These are phyloP conservation scores for Anolis apletophallus DNA, from an alignment of 2,797 vertebrate species.

Conservation along the genomic window DNA sequence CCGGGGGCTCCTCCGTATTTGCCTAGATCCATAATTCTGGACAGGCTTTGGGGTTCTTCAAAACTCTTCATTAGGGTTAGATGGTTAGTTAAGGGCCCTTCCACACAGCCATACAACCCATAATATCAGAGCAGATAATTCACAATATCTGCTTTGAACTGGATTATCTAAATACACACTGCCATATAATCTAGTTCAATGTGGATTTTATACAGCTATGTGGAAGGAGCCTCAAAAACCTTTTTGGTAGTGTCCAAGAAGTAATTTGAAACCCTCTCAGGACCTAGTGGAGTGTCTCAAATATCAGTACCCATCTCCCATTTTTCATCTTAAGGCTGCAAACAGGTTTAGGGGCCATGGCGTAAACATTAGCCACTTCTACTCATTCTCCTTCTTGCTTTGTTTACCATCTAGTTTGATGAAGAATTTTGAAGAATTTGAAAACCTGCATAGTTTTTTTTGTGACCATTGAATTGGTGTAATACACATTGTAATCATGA, in stretches of 20 bases:
- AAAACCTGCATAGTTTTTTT: not conserved
- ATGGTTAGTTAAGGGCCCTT: too few relatives aligned
- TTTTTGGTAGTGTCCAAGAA: not conserved
- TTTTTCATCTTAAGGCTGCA: not conserved
- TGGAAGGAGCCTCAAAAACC: not conserved
- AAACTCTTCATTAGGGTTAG: not conserved
- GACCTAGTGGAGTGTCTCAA: not conserved
- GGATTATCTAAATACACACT: too few relatives aligned
- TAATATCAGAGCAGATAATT: too few relatives aligned
- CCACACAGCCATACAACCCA: too few relatives aligned
- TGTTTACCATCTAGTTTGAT: not conserved
- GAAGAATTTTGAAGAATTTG: not conserved
- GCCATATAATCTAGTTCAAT: too few relatives aligned
- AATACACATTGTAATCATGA: not conserved
- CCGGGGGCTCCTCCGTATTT: too few relatives aligned
- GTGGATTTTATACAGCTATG: too few relatives aligned
- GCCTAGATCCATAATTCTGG: not conserved
- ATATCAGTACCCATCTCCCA: not conserved
- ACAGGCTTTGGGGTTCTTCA: not conserved
- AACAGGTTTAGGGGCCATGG: not conserved
- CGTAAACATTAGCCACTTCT: not conserved
- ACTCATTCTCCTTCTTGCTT: not conserved
- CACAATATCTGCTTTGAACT: too few relatives aligned
- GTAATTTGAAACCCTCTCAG: not conserved
- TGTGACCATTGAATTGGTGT: not conserved